phyloP scores from a whole-genome alignment of 30 jellyfish, hydroid and myxozoan species.

The Rhopilema esculentum region DNA sequence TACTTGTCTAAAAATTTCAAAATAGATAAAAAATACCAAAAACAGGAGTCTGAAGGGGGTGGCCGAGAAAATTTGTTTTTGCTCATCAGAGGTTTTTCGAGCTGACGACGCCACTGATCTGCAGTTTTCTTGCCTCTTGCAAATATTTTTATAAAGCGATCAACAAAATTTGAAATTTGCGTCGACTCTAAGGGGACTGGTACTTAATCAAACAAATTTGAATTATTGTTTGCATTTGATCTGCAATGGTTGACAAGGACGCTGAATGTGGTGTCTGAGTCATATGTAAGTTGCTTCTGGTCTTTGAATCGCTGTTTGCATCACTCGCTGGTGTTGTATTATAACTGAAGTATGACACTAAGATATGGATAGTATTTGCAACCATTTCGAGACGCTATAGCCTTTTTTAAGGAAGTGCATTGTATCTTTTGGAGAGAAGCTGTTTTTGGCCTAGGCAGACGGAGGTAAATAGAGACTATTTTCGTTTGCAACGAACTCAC shows the following conservation, averaged over 20 bases:
- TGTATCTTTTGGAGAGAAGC: neutral
- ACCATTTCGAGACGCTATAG: neutral
- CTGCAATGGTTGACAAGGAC: conserved; percentile 76
- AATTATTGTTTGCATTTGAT: conserved; percentile 58
- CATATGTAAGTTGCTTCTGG: neutral
- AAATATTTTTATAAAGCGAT: too few species aligned
- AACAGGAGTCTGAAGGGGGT: too few species aligned
- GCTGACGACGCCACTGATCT: too few species aligned
- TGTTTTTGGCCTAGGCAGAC: neutral
- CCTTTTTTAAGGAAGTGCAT: neutral
- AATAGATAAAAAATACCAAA: too few species aligned
- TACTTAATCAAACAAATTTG: conserved; percentile 16
- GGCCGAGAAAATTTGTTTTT: too few species aligned
- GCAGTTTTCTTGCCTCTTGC: too few species aligned
- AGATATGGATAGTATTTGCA: neutral
- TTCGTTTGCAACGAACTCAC: too few species aligned
- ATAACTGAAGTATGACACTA: neutral
- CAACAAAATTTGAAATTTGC: neutral
- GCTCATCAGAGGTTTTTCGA: too few species aligned
- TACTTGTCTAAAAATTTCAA: too few species aligned
- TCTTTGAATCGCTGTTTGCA: neutral
- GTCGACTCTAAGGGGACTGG: conserved; percentile 48
- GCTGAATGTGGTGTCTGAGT: conserved; percentile 13
- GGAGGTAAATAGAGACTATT: too few species aligned
- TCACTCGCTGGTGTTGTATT: neutral